A percentile compares a stretch with the other conserved stretches of the same genome.
Conservation (phyloP, 2,113 vertebrate species). For the Artemisiospiza belli region DNA sequence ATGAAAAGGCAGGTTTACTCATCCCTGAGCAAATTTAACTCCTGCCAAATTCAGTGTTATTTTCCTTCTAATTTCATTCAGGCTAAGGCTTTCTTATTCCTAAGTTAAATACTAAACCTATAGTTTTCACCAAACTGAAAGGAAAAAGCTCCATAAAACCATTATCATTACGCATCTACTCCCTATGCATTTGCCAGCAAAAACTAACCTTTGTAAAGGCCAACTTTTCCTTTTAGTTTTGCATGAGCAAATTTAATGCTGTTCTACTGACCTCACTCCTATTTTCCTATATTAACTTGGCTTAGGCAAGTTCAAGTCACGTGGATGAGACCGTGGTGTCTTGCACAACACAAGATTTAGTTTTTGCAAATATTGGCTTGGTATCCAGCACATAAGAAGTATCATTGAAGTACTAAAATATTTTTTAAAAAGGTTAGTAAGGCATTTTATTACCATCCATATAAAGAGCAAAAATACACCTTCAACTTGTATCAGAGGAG, state of each 20-base stretch:
- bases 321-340: background rate
- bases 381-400: background rate
- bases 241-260: background rate
- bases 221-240: background rate
- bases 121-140: background rate
- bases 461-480: background rate
- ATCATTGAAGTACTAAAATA: background rate
- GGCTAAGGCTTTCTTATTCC: background rate
- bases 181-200: background rate
- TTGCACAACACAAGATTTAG: background rate
- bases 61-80: slow-evolving; percentile 24
- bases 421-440: background rate
- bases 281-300: background rate
- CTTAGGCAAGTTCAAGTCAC: background rate
- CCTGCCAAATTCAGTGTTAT: background rate
- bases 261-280: background rate
- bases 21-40: slow-evolving; percentile 30
- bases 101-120: background rate
- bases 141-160: background rate
- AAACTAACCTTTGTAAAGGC: slow-evolving; percentile 13
- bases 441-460: background rate
- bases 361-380: background rate
- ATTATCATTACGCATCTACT: background rate
- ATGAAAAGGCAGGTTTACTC: slow-evolving; percentile 29
- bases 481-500: background rate